phyloP scores from a whole-genome alignment of 2,888 invertebrate species.

The Glaucopsyche alexis region DNA sequence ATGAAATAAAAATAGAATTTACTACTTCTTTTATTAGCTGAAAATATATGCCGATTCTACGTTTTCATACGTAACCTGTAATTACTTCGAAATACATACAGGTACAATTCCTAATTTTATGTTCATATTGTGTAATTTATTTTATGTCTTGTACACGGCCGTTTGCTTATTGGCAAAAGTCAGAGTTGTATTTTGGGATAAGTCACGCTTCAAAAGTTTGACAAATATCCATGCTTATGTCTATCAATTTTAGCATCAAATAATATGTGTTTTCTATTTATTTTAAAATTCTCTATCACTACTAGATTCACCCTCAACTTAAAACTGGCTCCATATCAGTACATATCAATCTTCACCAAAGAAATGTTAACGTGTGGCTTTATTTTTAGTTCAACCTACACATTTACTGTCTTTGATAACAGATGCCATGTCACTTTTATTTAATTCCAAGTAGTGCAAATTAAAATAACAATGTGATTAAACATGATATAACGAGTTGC shows the following conservation, averaged over 20 bases:
- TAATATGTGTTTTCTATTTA: neutral
- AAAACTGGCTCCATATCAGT: neutral
- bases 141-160: neutral
- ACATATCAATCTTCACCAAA: neutral
- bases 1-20: too few relatives aligned
- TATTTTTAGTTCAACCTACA: neutral
- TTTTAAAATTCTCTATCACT: neutral
- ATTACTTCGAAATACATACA: neutral
- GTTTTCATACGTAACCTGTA: neutral
- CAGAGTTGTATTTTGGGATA: constrained; percentile 16
- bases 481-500: constrained; percentile 4
- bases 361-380: neutral
- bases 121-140: neutral
- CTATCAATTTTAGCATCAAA: neutral
- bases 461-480: constrained; percentile 3
- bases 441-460: too few relatives aligned
- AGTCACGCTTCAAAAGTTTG: neutral
- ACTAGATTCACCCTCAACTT: neutral
- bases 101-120: neutral
- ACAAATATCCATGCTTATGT: neutral
- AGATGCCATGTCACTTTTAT: neutral
- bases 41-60: neutral
- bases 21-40: too few relatives aligned
- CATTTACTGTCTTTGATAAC: neutral
- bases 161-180: neutral